Percentiles rank a stretch among this genome's conserved stretches.
These are phyloP conservation scores for Sympetrum striolatum DNA, from an alignment of 2,888 invertebrate species.

Conservation along the genomic window DNA sequence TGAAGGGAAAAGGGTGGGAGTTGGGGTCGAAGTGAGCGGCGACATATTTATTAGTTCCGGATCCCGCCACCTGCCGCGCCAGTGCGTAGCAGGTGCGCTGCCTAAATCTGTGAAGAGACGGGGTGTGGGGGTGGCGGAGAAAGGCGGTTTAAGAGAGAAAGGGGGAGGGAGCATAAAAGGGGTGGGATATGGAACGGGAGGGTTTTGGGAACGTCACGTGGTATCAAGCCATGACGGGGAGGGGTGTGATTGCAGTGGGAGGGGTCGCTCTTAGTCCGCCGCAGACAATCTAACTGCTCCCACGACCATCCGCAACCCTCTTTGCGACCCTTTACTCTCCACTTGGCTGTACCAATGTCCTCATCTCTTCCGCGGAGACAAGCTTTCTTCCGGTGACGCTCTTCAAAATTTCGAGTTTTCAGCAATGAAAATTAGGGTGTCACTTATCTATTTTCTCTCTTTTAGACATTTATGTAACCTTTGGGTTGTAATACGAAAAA, in stretches of 20 bases:
- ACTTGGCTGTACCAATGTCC: not conserved
- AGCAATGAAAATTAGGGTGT: no score
- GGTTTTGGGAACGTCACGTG: not conserved
- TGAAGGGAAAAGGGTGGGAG: not conserved
- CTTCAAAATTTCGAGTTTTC: no score
- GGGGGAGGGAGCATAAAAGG: not conserved
- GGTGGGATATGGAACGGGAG: not conserved
- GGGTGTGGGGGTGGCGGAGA: not conserved
- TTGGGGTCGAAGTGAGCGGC: constrained; percentile 36
- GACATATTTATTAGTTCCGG: constrained; percentile 48
- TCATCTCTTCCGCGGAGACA: not conserved
- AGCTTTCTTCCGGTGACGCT: no score
- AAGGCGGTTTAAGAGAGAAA: not conserved
- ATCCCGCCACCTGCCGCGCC: constrained; percentile 48
- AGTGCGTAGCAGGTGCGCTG: constrained; percentile 47
- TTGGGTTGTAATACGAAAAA: no score
- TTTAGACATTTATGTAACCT: no score
- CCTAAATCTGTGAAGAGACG: constrained; percentile 13
- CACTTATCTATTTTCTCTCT: no score
- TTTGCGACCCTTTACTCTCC: not conserved
- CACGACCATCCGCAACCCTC: not conserved
- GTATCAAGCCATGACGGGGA: not conserved
- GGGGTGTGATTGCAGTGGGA: not conserved
- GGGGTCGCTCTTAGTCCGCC: not conserved
- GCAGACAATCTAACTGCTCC: not conserved